These are phyloP conservation scores for Muntiacus reevesi DNA, from an alignment of 2,113 vertebrate species.

Conservation along the genomic window DNA sequence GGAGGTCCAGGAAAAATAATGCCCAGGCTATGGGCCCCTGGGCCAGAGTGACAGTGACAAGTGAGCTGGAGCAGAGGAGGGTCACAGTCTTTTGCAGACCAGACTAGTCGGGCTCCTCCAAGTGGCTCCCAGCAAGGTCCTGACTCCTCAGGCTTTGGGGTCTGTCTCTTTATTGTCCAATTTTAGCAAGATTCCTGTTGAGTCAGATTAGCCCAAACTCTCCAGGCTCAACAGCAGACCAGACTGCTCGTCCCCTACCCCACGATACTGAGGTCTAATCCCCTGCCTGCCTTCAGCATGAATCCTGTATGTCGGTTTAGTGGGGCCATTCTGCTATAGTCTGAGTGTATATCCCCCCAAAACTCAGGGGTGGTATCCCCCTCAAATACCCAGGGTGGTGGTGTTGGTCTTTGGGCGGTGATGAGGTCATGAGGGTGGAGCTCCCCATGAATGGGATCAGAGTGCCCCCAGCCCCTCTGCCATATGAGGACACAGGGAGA, in stretches of 20 bases:
- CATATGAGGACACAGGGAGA: background rate
- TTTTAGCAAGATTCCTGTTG: background rate
- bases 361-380: background rate
- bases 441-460: background rate
- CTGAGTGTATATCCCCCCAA: background rate
- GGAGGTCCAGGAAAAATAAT: background rate
- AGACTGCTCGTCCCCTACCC: accelerated
- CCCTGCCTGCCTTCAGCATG: background rate
- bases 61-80: background rate
- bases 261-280: background rate
- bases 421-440: background rate
- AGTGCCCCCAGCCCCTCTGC: background rate
- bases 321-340: background rate
- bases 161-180: background rate
- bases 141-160: background rate
- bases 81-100: accelerated
- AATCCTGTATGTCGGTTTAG: background rate
- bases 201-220: background rate
- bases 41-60: background rate
- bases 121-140: background rate
- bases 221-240: background rate
- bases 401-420: background rate
- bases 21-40: background rate
- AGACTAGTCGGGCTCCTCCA: background rate
- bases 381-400: background rate